Percentiles rank a stretch among this genome's conserved stretches.
These are phyloP conservation scores for Pelmatolapia mariae DNA, from an alignment of 2,113 vertebrate species.

Conservation along the genomic window DNA sequence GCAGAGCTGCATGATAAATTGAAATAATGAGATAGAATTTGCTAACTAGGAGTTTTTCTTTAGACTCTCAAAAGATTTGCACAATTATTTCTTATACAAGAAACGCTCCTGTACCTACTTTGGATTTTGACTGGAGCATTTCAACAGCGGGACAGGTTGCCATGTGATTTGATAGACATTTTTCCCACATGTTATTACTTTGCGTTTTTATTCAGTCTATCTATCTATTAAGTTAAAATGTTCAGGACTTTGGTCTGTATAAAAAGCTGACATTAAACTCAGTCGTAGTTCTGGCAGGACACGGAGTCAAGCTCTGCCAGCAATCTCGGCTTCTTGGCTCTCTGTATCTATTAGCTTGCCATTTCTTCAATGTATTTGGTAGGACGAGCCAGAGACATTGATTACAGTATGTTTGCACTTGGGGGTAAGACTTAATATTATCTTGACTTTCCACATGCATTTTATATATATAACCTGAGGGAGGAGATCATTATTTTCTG, in stretches of 20 bases:
- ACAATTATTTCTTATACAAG: background rate
- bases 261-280: background rate
- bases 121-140: background rate
- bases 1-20: background rate
- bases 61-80: background rate
- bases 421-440: background rate
- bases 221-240: background rate
- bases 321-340: background rate
- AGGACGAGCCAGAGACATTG: background rate
- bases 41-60: background rate
- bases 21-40: background rate
- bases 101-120: background rate
- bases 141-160: background rate
- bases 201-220: background rate
- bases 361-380: background rate
- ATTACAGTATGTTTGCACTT: background rate
- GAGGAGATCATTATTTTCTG: background rate
- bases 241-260: background rate
- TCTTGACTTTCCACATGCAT: background rate
- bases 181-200: background rate
- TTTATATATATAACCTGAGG: background rate
- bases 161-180: background rate
- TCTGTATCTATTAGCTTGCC: background rate
- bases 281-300: background rate
- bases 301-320: background rate